Evolutionary conservation across 2,888 invertebrate genomes (phyloP), one percentile per base, ranked within the genome.

Genomic region (Athetis lepigone): DNA sequence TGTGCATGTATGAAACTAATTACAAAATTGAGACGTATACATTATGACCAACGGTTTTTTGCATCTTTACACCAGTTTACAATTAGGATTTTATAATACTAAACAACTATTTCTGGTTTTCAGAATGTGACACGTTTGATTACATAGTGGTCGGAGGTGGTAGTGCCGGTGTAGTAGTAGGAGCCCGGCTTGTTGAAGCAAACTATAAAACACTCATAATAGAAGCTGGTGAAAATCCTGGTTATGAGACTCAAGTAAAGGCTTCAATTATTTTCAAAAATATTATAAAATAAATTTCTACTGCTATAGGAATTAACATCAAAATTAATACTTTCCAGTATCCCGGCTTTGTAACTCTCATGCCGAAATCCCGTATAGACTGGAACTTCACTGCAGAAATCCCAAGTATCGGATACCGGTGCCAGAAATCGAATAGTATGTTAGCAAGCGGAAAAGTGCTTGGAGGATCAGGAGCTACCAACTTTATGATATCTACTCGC

Each of bases 141-240:
- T 84, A 79, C 69, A 78, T 88, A 7, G 71, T 88, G 2, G 79
- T 85, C 8, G 88, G 88, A 0, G 85, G 79, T 1, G 88, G 88
- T 0, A 79, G 84, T 5, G 84, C 86, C 2, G 87, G 87, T 6
- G 49, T 69, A 18, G 80, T 87, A 16, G 23, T 83, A 0, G 81
- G 78, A 1, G 77, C 68, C 9, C 63, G 82, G 25, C 63, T 83
- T 7, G 70, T 72, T 2, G 64, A 82, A 52, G 58, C 47, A 0
- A 45, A 72, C 1, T 54, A 61, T 19, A 70, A 47, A 1, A 78
- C 81, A 6, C 54, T 84, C 6, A 45, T 83, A 0, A 61, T 83
- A 21, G 83, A 84, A 55, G 82, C 80, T 36, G 83, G 82, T 2
- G 79, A 55, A 2, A 77, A 82, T 39, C 72, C 77, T 16, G 72